phyloP scores from a whole-genome alignment of 2,888 invertebrate species.

The Cordilura impudica region DNA sequence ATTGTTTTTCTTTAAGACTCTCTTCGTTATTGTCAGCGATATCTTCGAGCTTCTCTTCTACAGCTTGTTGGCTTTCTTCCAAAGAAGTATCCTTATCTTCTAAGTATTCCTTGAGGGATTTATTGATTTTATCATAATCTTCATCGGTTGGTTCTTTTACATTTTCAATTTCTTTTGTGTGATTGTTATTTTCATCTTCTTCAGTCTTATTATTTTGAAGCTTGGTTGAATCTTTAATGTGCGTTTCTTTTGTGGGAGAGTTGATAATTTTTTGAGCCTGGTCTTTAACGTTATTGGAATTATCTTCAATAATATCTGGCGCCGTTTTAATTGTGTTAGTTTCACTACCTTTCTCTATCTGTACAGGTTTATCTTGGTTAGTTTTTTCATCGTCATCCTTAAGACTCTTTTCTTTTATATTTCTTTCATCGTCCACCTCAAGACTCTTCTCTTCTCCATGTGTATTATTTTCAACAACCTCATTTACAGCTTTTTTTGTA shows the following conservation, averaged over 20 bases:
- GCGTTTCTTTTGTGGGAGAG: conserved; percentile 3
- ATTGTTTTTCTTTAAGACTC: conserved; percentile 1
- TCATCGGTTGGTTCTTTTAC: conserved; percentile 15
- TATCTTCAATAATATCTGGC: background rate
- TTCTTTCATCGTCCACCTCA: background rate
- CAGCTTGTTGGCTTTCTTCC: conserved; percentile 21
- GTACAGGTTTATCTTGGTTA: background rate
- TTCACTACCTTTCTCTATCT: conserved; percentile 14
- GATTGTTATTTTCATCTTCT: conserved; percentile 59
- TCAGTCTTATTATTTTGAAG: conserved; percentile 62
- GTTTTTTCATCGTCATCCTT: background rate
- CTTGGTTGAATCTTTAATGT: conserved; percentile 39
- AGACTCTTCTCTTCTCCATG: background rate
- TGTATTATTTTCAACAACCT: background rate
- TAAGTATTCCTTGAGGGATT: no score
- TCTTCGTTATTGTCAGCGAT: background rate
- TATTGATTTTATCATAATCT: conserved; percentile 37
- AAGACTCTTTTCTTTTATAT: background rate
- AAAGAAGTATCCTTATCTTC: no score
- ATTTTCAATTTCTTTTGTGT: conserved; percentile 3
- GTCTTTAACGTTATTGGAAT: background rate
- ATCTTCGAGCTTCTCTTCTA: conserved; percentile 9
- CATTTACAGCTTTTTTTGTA: background rate
- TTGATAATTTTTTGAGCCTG: conserved; percentile 13
- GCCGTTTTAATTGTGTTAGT: background rate